These are phyloP conservation scores for Gallinago media DNA, from an alignment of 2,113 vertebrate genomes.

Conservation along the genomic window DNA sequence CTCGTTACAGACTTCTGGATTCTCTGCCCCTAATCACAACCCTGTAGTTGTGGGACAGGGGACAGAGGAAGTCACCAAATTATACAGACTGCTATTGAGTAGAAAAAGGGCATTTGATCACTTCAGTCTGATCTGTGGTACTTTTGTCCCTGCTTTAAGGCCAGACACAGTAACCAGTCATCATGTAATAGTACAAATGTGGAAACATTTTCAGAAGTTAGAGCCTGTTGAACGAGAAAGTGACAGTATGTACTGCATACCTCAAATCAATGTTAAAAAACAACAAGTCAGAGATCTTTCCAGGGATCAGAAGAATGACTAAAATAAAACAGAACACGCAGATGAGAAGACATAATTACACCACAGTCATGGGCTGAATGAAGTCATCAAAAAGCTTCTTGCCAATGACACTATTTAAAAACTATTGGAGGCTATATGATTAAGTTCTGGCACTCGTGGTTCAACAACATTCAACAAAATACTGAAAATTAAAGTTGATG, in stretches of 20 bases:
- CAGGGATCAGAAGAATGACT: constrained; percentile 44
- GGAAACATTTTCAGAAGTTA: neutral
- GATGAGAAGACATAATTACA: constrained; percentile 62
- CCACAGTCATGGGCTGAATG: constrained; percentile 60
- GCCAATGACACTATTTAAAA: constrained; percentile 62
- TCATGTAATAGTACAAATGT: neutral
- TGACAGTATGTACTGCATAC: neutral
- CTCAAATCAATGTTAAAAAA: constrained; percentile 32
- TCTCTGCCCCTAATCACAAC: too few species aligned
- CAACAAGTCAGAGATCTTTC: constrained; percentile 39
- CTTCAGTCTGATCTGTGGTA: neutral
- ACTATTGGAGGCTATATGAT: neutral
- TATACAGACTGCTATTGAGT: neutral
- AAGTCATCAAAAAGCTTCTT: constrained; percentile 60
- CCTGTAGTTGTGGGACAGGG: neutral
- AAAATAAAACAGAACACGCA: constrained; percentile 62
- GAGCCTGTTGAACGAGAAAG: neutral
- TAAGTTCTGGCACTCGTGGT: neutral
- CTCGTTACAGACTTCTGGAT: too few species aligned
- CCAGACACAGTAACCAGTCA: neutral
- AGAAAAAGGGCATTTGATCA: neutral
- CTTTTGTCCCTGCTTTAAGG: neutral
- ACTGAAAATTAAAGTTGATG: neutral
- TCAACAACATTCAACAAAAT: neutral
- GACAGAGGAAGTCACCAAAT: constrained; percentile 2